Evolutionary conservation across 1,140 invertebrate genomes (phyloP), one percentile per base, ranked within the genome.

Genomic region (Sinonovacula constricta): DNA sequence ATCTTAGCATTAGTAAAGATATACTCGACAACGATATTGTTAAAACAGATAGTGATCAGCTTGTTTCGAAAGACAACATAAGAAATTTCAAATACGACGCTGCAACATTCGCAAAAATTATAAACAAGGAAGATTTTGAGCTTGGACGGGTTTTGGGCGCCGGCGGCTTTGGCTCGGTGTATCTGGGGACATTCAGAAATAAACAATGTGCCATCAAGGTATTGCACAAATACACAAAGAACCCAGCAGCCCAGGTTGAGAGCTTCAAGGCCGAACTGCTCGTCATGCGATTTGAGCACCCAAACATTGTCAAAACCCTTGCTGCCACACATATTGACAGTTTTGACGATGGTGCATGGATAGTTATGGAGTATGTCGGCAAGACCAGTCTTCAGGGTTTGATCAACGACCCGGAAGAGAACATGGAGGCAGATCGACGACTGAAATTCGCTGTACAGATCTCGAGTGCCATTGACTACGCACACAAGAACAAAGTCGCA

Each of bases 311-410:
- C 15, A 79, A 81, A 51, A 83, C 82, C 0, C n/a, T 87, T 14
- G 81, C 80, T 5, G 85, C 82, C n/a, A 86, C 81, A 2, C 63
- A 81, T 5, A 49, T 84, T 36, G 71, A 81, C 4, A 26, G 65
- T 24, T 83, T 81, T 45, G 49, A 84, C 15, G 80, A 81, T 0
- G 84, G 83, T 53, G 81, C 86, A 0, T 86, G 83, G 80, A 83
- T 90, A 34, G 72, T 90, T 34, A 90, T 90, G 89, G 88, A 90
- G 59, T 88, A 86, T 59, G 86, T 83, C 33, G 85, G 86, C 0
- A 54, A 63, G n/a, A 57, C 49, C 12, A 91, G 86, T 51, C 77
- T 92, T 0, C 88, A 67, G 83, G 22, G 18, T 18, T 3, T 90
- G 12, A 78, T 91, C 14, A 85, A 89, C 51, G 83, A 88, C 45